phyloP scores from a whole-genome alignment of 2,113 vertebrate genomes.

The Hystrix brachyura region DNA sequence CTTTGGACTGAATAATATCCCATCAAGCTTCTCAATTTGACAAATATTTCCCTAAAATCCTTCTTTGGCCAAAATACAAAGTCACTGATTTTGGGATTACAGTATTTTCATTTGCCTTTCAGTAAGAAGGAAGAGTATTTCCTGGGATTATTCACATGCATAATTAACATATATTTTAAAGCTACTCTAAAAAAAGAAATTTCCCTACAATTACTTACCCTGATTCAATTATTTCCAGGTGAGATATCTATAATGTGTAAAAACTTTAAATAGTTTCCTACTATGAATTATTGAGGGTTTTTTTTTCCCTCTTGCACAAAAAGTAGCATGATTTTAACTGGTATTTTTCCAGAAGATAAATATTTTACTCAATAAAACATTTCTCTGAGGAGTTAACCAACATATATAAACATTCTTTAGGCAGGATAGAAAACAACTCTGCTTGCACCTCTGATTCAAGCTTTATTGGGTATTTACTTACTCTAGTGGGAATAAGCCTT shows the following conservation, averaged over 20 bases:
- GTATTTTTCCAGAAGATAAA: constrained; percentile 68
- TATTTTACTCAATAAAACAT: constrained; percentile 63
- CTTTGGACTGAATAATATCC: neutral
- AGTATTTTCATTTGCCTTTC: constrained; percentile 45
- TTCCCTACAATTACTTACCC: neutral
- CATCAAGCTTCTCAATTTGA: neutral
- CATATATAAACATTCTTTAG: constrained; percentile 76
- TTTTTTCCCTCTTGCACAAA: neutral
- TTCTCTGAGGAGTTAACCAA: constrained; percentile 83
- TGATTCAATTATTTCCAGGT: constrained; percentile 32
- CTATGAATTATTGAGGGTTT: constrained; percentile 41
- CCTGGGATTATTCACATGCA: neutral
- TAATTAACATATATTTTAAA: neutral
- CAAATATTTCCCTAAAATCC: neutral
- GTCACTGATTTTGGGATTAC: constrained; percentile 36
- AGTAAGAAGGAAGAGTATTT: neutral
- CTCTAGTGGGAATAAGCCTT: constrained; percentile 86
- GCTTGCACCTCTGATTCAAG: constrained; percentile 80
- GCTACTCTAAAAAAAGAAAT: neutral
- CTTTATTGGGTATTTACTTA: constrained; percentile 85
- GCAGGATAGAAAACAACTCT: constrained; percentile 81
- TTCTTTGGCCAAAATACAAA: neutral
- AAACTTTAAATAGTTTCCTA: constrained; percentile 62
- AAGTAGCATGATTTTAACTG: constrained; percentile 54
- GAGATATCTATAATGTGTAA: constrained; percentile 49